Evolutionary conservation across 2,797 vertebrate genomes (phyloP).

Genomic region (Pseudochromis fuscus): DNA sequence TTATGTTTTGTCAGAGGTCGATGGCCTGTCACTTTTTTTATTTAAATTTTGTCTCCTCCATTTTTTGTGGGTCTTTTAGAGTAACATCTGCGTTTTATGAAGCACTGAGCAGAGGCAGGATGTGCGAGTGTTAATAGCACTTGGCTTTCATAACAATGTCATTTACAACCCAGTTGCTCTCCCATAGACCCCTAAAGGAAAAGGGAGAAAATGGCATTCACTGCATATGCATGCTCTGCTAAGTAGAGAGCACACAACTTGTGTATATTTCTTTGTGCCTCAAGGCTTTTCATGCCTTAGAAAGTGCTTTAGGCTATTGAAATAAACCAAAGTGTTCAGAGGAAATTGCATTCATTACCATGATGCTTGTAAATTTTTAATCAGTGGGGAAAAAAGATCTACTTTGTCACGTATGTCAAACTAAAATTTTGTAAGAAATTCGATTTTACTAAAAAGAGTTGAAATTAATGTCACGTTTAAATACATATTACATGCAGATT

Average conservation of each 20-base stretch:
- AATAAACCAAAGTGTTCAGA: slow-evolving; percentile 77
- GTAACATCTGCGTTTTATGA: slow-evolving; percentile 86
- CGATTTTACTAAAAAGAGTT: slow-evolving; percentile 48
- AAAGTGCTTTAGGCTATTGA: slow-evolving; percentile 70
- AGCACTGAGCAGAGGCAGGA: slow-evolving; percentile 80
- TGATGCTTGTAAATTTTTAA: slow-evolving; percentile 78
- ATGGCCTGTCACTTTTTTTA: slow-evolving; percentile 74
- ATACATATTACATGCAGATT: background rate
- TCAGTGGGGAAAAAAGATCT: slow-evolving; percentile 51
- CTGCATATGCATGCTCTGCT: slow-evolving; percentile 70
- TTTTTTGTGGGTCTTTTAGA: slow-evolving; percentile 80
- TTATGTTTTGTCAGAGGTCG: slow-evolving; percentile 77
- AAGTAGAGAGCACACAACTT: slow-evolving; percentile 64
- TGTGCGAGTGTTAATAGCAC: slow-evolving; percentile 80
- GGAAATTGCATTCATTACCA: slow-evolving; percentile 78
- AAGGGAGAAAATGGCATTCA: slow-evolving; percentile 74
- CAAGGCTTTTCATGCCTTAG: slow-evolving; percentile 77
- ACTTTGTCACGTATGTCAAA: slow-evolving; percentile 63
- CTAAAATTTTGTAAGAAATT: slow-evolving; percentile 53
- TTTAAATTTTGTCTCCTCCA: slow-evolving; percentile 66
- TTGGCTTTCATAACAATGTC: slow-evolving; percentile 83
- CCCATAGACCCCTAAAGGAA: slow-evolving; percentile 79
- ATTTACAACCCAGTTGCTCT: slow-evolving; percentile 84
- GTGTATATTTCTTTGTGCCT: slow-evolving; percentile 79
- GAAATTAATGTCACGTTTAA: slow-evolving; percentile 6